Evolutionary conservation across 35 echinoderm and acorn worm species (phyloP), one percentile per base, ranked within the genome.

Genomic region (Diadema setosum): DNA sequence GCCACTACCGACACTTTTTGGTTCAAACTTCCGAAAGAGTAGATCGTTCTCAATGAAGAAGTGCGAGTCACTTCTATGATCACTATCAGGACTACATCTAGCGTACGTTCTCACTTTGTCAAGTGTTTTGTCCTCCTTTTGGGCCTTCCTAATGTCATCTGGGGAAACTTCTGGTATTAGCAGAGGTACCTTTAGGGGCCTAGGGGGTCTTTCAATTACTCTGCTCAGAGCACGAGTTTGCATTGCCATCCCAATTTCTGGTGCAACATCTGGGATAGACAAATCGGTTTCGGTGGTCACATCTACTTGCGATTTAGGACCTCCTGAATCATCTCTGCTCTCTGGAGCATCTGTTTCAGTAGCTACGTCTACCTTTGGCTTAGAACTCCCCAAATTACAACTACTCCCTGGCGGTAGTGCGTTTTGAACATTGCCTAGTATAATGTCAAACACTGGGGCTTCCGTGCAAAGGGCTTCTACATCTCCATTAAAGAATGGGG

Each of bases 391-490:
- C 60, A 24, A 65, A 5, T 65, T 21, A 7, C 5, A 33, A 65
- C 35, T 65, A 25, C 25, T 33, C 27, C 35, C 60, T 23, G 60
- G 60, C 35, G 60, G 60, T 7, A 65, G 70, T 39, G 24, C 39
- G 8, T 76, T 40, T 18, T 39, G 39, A n/a, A 91, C 56, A 56
- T 95, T 95, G 3, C 87, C 84, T 20, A 87, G 24, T 33, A 87
- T 73, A 32, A 95, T 45, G 75, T 90, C 93, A 83, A 85, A 90
- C 39, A 91, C 17, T 5, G 84, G 83, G 11, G 63, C 45, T 17
- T 67, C 73, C 93, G 91, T 95, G 26, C 88, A 90, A 20, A 90
- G 12, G 33, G 93, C 93, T n/a, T 58, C 59, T 16, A 91, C 83
- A 5, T 45, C 40, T n/a, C 93, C 93, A 6, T 52, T 58, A 69